A percentile compares a stretch with the other conserved stretches of the same genome.
These are phyloP conservation scores for Microplitis demolitor DNA, from an alignment of 1,140 invertebrate genomes.

Conservation along the genomic window DNA sequence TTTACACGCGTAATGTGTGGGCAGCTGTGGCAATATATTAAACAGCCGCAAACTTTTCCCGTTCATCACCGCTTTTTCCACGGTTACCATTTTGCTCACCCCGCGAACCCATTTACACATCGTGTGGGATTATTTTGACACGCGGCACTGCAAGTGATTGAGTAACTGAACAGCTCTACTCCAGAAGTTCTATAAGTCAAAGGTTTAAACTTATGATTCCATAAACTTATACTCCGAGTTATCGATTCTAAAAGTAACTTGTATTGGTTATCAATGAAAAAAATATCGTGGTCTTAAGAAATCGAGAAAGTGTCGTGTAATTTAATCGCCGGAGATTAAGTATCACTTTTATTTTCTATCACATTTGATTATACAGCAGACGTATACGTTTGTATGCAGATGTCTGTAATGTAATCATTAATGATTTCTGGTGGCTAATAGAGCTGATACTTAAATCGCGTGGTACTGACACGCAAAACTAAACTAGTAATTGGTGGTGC, in stretches of 20 bases:
- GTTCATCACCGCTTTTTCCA: not conserved
- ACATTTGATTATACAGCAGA: not conserved
- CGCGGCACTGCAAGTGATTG: too few species aligned
- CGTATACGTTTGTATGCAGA: too few species aligned
- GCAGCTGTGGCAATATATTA: not conserved
- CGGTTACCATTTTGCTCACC: not conserved
- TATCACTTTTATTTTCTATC: not conserved
- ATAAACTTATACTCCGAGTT: too few species aligned
- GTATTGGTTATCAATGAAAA: too few species aligned
- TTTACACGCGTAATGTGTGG: constrained; percentile 7
- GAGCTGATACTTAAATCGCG: not conserved
- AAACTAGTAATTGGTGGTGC: constrained; percentile 1
- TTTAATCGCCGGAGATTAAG: not conserved
- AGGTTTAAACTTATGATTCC: too few species aligned
- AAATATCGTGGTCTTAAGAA: not conserved
- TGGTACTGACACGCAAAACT: not conserved
- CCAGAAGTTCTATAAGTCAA: too few species aligned
- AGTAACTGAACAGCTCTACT: too few species aligned
- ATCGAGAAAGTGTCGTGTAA: constrained; percentile 8
- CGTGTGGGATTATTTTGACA: too few species aligned
- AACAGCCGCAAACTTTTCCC: constrained; percentile 1
- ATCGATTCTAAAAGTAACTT: too few species aligned
- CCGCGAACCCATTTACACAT: not conserved
- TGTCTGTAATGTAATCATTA: not conserved
- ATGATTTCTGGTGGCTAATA: not conserved